Base-by-base conservation (phyloP, 2,888 invertebrate genomes). In the Chesias legatella region DNA sequence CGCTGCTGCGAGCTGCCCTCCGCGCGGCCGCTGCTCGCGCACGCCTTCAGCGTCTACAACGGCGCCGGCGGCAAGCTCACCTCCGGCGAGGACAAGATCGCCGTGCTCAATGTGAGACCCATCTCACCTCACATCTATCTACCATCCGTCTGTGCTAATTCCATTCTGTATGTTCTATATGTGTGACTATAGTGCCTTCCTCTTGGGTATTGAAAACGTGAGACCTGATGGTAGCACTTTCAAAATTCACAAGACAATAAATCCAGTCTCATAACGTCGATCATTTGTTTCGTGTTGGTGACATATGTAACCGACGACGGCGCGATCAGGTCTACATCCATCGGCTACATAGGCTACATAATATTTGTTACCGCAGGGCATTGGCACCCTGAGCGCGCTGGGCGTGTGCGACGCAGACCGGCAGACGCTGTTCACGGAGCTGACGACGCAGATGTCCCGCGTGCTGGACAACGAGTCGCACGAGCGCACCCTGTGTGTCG, bases 51-150 rank as follows among this genome's bases (percentile, higher is more conserved):
- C 3, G 93, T 96, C 24, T 93, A 97, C 66, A 91, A 95, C 79
- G 98, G 98, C 7, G 93, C 95, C 4, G 94, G 96, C 74, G 98
- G 98, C 6, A 98, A 98, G 75, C 90, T 98, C 33, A 95, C 95
- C 7, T 92, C 97, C 34, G 92, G 94, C 22, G 94, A 95, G 53
- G 96, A 97, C 72, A 95, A 98, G 77, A 93, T 97, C 10, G 94
- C 95, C 43, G 93, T 98, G 7, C 80, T 98, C 23, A 91, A 93
- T 81, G 93, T 93, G n/a, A n/a, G 68, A 72, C 64, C 60, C 17
- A 7, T 10, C 5, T 5, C 7, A 34, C 7, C 30, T 23, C 38
- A 20, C 27, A 21, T 8, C n/a, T 6, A 6, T 1, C 1, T n/a
- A n/a, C n/a, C n/a, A n/a, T n/a, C n/a, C n/a, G n/a, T n/a, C n/a